These are phyloP conservation scores for Eurytoma californica DNA, from an alignment of 2,888 invertebrate species.

Conservation along the genomic window DNA sequence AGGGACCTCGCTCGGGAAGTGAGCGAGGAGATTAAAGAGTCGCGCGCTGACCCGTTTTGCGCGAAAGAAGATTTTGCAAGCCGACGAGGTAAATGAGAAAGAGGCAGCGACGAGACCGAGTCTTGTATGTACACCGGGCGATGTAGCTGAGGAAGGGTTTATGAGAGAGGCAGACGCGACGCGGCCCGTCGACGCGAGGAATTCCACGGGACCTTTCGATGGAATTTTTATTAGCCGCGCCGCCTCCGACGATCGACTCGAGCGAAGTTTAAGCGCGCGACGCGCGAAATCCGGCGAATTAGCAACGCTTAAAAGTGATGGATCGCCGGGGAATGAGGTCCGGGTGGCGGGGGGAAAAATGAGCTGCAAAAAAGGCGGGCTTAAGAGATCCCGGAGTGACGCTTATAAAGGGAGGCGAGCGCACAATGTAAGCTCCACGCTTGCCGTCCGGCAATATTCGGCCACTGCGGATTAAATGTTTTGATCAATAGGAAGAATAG, in stretches of 20 bases:
- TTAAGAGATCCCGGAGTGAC: neutral
- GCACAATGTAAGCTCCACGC: no score
- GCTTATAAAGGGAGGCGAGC: slow-evolving; percentile 1
- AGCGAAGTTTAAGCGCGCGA: neutral
- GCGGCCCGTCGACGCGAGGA: no score
- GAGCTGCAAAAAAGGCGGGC: neutral
- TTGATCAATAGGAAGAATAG: neutral
- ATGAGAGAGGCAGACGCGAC: no score
- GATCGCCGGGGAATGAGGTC: no score
- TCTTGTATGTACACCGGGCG: no score
- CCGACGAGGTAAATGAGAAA: neutral
- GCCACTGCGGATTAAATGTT: neutral
- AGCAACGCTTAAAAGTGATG: no score
- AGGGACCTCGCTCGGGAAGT: neutral
- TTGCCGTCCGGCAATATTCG: neutral
- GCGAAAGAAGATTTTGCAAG: neutral
- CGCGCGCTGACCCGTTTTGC: slow-evolving; percentile 12
- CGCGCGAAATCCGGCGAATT: neutral
- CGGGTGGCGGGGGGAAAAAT: neutral
- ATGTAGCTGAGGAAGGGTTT: no score
- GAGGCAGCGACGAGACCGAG: no score
- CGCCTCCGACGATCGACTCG: neutral
- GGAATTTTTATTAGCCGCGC: no score
- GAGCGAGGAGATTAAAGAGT: neutral
- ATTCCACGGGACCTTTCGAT: no score